These are phyloP conservation scores for Erythrocercus mccallii DNA, from an alignment of 2,113 vertebrate genomes.

Conservation along the genomic window DNA sequence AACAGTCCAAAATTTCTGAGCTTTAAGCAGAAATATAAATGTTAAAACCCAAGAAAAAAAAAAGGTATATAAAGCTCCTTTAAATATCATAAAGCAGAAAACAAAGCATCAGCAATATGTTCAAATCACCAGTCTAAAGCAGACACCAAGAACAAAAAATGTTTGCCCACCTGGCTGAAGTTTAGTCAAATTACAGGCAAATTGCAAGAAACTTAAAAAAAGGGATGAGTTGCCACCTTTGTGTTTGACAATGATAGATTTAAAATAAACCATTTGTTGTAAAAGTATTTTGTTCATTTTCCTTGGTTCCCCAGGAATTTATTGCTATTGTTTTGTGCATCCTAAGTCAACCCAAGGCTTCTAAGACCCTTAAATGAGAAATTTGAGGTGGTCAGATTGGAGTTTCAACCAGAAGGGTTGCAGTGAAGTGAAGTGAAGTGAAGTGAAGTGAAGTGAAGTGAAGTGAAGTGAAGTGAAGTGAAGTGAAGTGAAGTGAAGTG, in stretches of 20 bases:
- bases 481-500: no score
- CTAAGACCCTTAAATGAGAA: background rate
- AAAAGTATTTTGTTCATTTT: background rate
- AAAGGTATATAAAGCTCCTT: background rate
- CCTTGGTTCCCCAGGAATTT: background rate
- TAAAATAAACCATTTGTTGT: background rate
- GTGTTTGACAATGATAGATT: background rate
- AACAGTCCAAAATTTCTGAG: background rate
- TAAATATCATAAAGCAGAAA: background rate
- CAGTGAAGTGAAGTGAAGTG: no score
- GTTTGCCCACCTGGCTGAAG: background rate
- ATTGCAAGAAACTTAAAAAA: background rate
- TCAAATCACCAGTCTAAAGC: background rate
- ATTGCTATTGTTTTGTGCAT: background rate
- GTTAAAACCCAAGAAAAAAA: background rate
- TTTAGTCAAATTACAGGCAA: background rate
- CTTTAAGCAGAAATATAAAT: background rate
- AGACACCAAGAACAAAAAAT: background rate
- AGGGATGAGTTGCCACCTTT: background rate
- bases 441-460: no score
- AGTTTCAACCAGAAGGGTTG: background rate
- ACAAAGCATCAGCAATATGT: background rate
- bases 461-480: no score
- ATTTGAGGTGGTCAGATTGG: background rate
- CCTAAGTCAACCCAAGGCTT: background rate